Conservation (phyloP, 2,113 vertebrate genomes). For the Amblyopsis rosae region DNA sequence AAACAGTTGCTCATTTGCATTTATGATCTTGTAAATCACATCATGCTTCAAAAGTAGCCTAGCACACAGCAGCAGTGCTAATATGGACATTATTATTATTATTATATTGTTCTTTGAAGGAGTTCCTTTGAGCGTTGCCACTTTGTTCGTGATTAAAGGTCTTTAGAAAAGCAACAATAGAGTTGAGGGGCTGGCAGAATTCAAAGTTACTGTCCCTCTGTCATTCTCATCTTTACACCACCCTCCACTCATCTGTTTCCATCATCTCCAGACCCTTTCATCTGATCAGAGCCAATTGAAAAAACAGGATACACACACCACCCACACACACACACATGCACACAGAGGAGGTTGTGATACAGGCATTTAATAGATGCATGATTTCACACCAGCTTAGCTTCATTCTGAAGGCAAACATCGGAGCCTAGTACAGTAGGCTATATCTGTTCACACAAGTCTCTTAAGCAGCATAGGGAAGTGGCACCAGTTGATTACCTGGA, state of each 20-base stretch:
- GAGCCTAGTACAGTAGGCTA: no score
- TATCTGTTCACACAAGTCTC: neutral
- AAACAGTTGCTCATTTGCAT: neutral
- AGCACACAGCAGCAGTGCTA: no score
- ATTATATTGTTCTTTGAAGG: no score
- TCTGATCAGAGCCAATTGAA: conserved; percentile 23
- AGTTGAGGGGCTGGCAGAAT: conserved; percentile 9
- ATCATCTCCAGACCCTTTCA: conserved; percentile 11
- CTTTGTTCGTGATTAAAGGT: neutral
- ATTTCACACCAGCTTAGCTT: no score
- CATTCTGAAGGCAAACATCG: no score
- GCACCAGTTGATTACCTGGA: neutral
- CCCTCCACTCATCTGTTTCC: conserved; percentile 9
- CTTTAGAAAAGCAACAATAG: conserved; percentile 12
- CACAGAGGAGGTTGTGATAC: neutral
- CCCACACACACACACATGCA: neutral
- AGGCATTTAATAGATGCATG: neutral
- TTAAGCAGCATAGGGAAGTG: conserved; percentile 12
- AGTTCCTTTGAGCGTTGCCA: neutral
- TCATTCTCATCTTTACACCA: conserved; percentile 3
- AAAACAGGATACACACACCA: conserved; percentile 10
- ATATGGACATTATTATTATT: no score
- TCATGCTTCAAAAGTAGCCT: neutral
- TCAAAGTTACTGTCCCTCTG: neutral
- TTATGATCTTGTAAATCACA: neutral